These are phyloP conservation scores for Aphidius gifuensis DNA, from an alignment of 1,140 invertebrate genomes.

Conservation along the genomic window DNA sequence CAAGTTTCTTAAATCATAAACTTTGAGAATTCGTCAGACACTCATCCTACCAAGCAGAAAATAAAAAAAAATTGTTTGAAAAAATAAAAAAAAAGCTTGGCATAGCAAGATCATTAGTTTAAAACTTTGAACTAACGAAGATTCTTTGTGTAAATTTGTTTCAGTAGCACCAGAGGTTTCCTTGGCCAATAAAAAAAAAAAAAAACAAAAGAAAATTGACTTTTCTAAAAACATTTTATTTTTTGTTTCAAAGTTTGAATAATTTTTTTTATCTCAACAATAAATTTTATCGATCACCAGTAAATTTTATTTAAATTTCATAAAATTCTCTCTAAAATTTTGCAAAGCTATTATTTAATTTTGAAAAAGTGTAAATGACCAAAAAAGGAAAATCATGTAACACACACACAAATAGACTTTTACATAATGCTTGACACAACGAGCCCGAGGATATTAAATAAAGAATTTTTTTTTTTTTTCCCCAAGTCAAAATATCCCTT, in stretches of 20 bases:
- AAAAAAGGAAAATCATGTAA: conserved; percentile 19
- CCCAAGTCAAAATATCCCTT: conserved; percentile 23
- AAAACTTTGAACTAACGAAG: conserved; percentile 20
- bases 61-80: background rate
- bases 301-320: too few species aligned
- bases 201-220: background rate
- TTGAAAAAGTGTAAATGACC: conserved; percentile 9
- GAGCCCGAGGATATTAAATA: conserved; percentile 47
- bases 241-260: conserved; percentile 12
- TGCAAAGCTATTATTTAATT: background rate
- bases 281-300: background rate
- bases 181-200: background rate
- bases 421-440: conserved; percentile 41
- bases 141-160: conserved; percentile 24
- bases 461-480: conserved; percentile 34
- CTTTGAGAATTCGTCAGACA: conserved; percentile 17
- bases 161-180: conserved; percentile 17
- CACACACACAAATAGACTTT: conserved; percentile 19
- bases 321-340: too few species aligned
- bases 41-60: background rate
- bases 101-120: conserved; percentile 14
- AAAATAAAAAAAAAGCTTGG: background rate
- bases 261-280: background rate
- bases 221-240: conserved; percentile 15
- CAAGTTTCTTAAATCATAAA: conserved; percentile 18